Conservation (phyloP, 2,797 vertebrate genomes). For the Hippopotamyrus pictus region DNA sequence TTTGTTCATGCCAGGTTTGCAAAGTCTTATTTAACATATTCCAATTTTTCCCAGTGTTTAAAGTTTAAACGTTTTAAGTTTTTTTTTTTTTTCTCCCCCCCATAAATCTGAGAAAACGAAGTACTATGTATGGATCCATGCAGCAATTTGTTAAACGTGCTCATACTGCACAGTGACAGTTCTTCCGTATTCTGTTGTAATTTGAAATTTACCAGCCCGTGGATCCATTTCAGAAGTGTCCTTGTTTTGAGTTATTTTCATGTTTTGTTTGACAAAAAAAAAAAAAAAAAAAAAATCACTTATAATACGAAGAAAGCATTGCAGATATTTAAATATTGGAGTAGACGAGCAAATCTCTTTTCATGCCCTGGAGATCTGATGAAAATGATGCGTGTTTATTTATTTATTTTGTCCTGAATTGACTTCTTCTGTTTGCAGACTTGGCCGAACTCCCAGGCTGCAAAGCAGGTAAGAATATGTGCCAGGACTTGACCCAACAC, state of each 20-base stretch:
- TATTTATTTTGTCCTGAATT: conserved; percentile 37
- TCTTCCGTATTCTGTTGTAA: not conserved
- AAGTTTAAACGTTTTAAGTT: not conserved
- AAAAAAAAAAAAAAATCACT: not conserved
- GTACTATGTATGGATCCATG: not conserved
- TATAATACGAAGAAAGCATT: not conserved
- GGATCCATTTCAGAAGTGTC: not conserved
- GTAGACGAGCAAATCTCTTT: not conserved
- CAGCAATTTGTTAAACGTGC: not conserved
- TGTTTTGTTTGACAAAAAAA: not conserved
- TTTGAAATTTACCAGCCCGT: not conserved
- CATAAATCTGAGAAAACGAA: not conserved
- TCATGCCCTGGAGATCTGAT: conserved; percentile 23
- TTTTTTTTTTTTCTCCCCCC: not conserved
- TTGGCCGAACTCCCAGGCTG: conserved; percentile 40
- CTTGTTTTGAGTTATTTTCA: not conserved
- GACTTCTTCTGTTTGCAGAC: conserved; percentile 25
- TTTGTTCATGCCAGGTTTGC: not conserved
- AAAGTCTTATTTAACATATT: not conserved
- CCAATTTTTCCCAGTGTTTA: not conserved
- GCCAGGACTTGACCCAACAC: conserved; percentile 45
- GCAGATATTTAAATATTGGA: not conserved
- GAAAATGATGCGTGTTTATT: conserved; percentile 26
- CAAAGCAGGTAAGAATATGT: conserved; percentile 35
- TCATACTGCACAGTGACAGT: not conserved